Evolutionary conservation across 2,113 vertebrate genomes (phyloP).

Genomic region (Erinaceus europaeus): DNA sequence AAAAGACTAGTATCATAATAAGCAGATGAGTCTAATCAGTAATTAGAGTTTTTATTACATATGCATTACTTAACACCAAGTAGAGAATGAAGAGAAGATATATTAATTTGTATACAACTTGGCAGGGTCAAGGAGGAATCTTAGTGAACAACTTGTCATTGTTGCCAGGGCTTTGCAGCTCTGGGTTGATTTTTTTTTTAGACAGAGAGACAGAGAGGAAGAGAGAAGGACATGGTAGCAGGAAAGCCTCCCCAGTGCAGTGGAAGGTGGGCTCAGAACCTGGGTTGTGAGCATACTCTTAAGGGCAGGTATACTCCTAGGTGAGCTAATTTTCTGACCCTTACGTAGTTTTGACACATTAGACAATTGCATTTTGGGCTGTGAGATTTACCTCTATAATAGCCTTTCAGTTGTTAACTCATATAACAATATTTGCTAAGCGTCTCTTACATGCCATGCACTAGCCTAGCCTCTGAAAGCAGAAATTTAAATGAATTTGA

Average conservation of each 20-base stretch:
- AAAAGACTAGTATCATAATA: constrained; percentile 77
- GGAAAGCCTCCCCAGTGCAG: no score
- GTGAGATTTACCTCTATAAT: constrained; percentile 32
- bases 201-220: no score
- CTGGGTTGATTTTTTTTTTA: no score
- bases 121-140: constrained; percentile 17
- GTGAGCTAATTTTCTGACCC: no score
- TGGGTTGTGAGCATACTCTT: no score
- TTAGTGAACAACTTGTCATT: constrained; percentile 29
- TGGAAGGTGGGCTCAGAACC: no score
- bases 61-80: constrained; percentile 62
- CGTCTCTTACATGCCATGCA: neutral
- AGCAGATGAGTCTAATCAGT: constrained; percentile 72
- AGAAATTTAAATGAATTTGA: constrained; percentile 30
- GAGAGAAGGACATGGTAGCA: no score
- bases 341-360: neutral
- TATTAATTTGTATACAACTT: neutral
- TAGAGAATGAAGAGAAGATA: constrained; percentile 24
- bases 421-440: constrained; percentile 35
- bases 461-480: neutral
- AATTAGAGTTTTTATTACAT: constrained; percentile 77
- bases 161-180: no score
- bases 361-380: constrained; percentile 40
- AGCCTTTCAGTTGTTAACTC: constrained; percentile 32
- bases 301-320: no score